Evolutionary conservation across 2,797 vertebrate species (phyloP), one percentile per base, ranked within the genome.

Genomic region (Uromys caudimaculatus): DNA sequence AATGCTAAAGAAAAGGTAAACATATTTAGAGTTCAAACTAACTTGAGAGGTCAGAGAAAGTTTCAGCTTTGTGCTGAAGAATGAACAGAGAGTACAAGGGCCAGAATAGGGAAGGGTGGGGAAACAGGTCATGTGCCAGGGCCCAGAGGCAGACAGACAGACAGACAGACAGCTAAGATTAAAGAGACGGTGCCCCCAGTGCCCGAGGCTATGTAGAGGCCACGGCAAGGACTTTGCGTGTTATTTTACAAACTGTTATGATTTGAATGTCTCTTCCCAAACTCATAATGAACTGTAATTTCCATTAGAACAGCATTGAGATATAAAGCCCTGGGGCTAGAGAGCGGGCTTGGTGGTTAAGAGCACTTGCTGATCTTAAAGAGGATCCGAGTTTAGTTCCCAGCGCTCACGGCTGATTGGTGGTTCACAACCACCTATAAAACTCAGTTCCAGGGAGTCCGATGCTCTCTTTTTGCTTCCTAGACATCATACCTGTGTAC

Each of bases 121-220:
- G 75, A 50, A 47, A 52, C 38, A 73, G 27, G 44, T 17, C n/a
- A 52, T 0, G 11, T 17, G 86, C 41, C 44, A 91, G 29, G 47
- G 38, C 27, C 88, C 44, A 71, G 78, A 52, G 89, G 88, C 89
- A 90, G 64, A 73, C 41, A 93, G 76, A 87, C 41, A 93, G 76
- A 87, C 3, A 24, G 60, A 9, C 58, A 86, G 58, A 23, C 7
- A 32, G 44, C 44, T 50, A 67, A 92, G 89, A 90, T 71, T 76
- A 67, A 19, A 79, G 29, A 21, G 35, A 41, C 14, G 19, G 0
- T 71, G 54, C 14, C 62, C 75, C 38, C 10, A 24, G 1, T 47
- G 44, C 16, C 60, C 32, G 13, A n/a, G 35, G 21, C 58, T 38
- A 14, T 81, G 27, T 41, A 41, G 69, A 19, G 47, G 27, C 35